Evolutionary conservation across 1,140 invertebrate species (phyloP).

Genomic region (Atta colombica): DNA sequence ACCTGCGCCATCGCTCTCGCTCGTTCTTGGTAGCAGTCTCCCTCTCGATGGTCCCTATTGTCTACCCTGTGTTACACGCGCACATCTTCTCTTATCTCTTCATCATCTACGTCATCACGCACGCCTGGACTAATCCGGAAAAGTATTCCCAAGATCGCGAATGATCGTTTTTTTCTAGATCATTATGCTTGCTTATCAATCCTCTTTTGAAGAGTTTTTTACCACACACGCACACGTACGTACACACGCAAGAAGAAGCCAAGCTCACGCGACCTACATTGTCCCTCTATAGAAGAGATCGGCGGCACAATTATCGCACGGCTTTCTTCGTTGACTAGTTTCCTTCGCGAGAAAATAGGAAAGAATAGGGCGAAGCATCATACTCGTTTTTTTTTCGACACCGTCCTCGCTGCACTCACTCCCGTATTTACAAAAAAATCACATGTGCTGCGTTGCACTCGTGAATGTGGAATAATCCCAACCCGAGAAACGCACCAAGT

Average conservation of each 20-base stretch:
- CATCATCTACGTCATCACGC: conserved; percentile 44
- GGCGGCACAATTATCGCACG: conserved; percentile 39
- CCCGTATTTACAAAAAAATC: conserved; percentile 73
- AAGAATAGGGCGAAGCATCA: conserved; percentile 38
- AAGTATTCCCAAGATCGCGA: conserved; percentile 5
- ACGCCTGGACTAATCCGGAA: conserved; percentile 46
- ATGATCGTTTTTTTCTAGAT: conserved; percentile 13
- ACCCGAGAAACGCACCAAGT: too few species aligned
- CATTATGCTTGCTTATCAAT: conserved; percentile 24
- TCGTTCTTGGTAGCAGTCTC: conserved; percentile 39
- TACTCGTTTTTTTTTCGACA: conserved; percentile 13
- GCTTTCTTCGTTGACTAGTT: conserved; percentile 63
- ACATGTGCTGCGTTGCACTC: conserved; percentile 66
- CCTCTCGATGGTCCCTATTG: conserved; percentile 79
- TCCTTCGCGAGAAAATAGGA: conserved; percentile 10
- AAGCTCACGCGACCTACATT: conserved; percentile 40
- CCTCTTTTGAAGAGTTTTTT: not conserved
- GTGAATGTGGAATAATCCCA: not conserved
- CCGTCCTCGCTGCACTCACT: conserved; percentile 47
- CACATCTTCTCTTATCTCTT: conserved; percentile 65
- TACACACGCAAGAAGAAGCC: conserved; percentile 49
- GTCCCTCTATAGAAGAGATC: conserved; percentile 22
- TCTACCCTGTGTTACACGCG: conserved; percentile 79
- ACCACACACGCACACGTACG: conserved; percentile 14
- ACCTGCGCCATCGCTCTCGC: conserved; percentile 27